Base-by-base conservation (phyloP, 2,797 vertebrate genomes). In the Crocodylus rhombifer region DNA sequence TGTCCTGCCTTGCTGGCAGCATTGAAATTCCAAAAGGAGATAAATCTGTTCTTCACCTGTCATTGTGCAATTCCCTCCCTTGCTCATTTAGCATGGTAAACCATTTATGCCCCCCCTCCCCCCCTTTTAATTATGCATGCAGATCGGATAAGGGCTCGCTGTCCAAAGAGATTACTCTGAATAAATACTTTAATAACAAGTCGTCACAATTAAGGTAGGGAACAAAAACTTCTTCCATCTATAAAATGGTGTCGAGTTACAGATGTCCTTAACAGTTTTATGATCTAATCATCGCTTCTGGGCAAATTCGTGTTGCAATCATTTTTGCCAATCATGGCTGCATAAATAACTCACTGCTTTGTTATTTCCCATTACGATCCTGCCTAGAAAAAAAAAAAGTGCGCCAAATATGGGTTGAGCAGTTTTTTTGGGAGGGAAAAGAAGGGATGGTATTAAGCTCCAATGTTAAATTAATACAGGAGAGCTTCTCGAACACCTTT, bases 201-300 rank as follows among this genome's bases (percentile, higher is more conserved):
- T 95, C 93, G 96, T 95, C 2, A 82, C 88, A 96, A 97, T 97
- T 96, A 97, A 96, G 91, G 91, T 83, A 95, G 88, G 94, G 91
- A 95, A 96, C 82, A 94, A 93, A 84, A 96, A 96, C 93, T 97
- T 97, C 93, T 97, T 97, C 96, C 95, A 96, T 97, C 95, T 96
- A 95, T 95, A 97, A 98, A 97, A 94, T 42, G 82, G 92, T 96
- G 95, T 94, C 95, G 95, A 94, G 94, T 96, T 97, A 97, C 96
- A 97, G 94, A 94, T 97, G 96, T 97, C 94, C 93, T 96, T 98
- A 98, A 98, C 96, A 93, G 96, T 96, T 97, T 96, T 94, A 96
- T 96, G 96, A 97, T 93, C 95, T 95, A 97, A 97, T 97, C 95
- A 97, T 89, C 86, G 93, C 97, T 97, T 97, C 97, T 97, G 95